Conservation (phyloP, 2,797 vertebrate genomes). For the Delichon dasypus region DNA sequence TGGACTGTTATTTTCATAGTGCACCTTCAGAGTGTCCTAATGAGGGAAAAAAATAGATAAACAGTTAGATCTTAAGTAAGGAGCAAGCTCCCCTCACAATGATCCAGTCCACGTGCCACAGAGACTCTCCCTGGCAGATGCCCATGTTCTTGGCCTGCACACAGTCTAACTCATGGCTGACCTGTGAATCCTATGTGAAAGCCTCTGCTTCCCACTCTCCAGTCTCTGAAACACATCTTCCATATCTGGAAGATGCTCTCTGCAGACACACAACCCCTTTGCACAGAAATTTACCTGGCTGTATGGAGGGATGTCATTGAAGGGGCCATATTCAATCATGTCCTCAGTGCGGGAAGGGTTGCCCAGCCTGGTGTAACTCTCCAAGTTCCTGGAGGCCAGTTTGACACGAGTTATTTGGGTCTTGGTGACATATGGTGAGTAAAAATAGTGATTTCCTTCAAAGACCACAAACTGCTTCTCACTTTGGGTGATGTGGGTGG, state of each 20-base stretch:
- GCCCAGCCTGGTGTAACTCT: conserved; percentile 94
- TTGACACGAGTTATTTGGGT: conserved; percentile 90
- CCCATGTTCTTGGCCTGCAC: fast-evolving
- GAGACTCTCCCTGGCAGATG: not conserved
- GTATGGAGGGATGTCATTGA: conserved; percentile 86
- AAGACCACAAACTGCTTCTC: conserved; percentile 97
- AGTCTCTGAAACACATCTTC: not conserved
- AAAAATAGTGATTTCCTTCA: conserved; percentile 97
- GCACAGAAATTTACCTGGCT: conserved; percentile 82
- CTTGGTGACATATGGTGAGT: conserved; percentile 89
- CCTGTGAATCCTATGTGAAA: fast-evolving
- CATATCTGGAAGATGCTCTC: not conserved
- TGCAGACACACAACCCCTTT: not conserved
- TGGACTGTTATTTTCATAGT: conserved; percentile 96
- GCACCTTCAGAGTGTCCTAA: conserved; percentile 91
- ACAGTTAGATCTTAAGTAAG: not conserved
- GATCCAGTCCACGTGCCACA: no score
- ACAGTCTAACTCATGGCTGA: not conserved
- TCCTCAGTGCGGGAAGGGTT: conserved; percentile 92
- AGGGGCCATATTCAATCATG: conserved; percentile 92
- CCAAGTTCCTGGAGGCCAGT: conserved; percentile 90
- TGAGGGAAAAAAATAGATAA: not conserved
- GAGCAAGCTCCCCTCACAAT: not conserved
- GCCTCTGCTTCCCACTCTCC: not conserved
- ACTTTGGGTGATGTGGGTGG: conserved; percentile 92